Evolutionary conservation across 2,797 vertebrate species (phyloP).

Genomic region (Channallabes apus): DNA sequence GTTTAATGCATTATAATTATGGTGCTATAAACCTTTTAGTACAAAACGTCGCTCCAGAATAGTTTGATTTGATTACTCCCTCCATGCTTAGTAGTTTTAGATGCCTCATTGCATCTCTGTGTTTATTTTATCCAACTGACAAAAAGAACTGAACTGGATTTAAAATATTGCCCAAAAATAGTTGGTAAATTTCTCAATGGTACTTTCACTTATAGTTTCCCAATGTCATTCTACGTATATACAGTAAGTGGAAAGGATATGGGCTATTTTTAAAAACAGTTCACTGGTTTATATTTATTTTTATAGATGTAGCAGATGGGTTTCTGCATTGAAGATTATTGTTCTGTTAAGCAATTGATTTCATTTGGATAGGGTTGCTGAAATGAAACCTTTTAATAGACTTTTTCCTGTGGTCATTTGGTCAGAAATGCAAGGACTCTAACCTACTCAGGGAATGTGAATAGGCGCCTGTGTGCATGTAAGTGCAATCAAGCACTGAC

Average conservation of each 20-base stretch:
- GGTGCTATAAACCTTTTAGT: not conserved
- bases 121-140: constrained; percentile 12
- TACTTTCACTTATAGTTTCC: not conserved
- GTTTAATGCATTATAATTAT: constrained; percentile 13
- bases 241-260: not conserved
- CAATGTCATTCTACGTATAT: not conserved
- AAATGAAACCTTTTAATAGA: constrained; percentile 34
- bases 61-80: constrained; percentile 1
- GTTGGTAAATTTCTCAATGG: not conserved
- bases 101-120: constrained; percentile 13
- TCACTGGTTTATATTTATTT: constrained; percentile 18
- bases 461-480: constrained; percentile 34
- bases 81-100: not conserved
- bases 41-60: not conserved
- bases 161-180: not conserved
- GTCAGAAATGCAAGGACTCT: constrained; percentile 21
- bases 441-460: constrained; percentile 28
- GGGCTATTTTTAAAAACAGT: not conserved
- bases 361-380: constrained; percentile 26
- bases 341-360: constrained; percentile 38
- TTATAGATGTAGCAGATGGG: not conserved
- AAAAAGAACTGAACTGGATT: constrained; percentile 15
- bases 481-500: constrained; percentile 62
- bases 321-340: constrained; percentile 12
- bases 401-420: constrained; percentile 42